Conservation (phyloP, 2,888 invertebrate genomes). For the Pandemis corylana region DNA sequence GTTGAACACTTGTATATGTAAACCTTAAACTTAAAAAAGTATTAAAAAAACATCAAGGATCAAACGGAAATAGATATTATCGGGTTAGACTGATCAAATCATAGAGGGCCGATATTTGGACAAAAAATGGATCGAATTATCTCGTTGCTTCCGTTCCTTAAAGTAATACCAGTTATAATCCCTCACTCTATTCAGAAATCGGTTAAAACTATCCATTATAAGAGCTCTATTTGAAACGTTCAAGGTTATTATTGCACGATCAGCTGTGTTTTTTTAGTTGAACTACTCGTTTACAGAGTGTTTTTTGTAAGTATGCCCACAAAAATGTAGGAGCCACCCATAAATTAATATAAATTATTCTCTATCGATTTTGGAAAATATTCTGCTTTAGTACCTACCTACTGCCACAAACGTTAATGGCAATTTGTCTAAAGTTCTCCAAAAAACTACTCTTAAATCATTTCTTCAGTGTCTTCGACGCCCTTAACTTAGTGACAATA, state of each 20-base stretch:
- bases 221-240: conserved; percentile 1
- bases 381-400: not conserved
- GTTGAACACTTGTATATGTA: conserved; percentile 62
- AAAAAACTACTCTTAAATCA: conserved; percentile 13
- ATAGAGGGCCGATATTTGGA: conserved; percentile 23
- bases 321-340: not conserved
- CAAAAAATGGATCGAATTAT: conserved; percentile 50
- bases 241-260: not conserved
- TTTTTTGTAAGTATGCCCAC: not conserved
- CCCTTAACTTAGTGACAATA: not conserved
- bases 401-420: not conserved
- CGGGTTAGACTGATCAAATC: conserved; percentile 52
- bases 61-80: conserved; percentile 65
- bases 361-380: not conserved
- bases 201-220: conserved; percentile 18
- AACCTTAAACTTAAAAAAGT: conserved; percentile 49
- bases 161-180: conserved; percentile 13
- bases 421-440: not conserved
- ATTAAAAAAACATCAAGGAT: conserved; percentile 46
- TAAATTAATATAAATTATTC: not conserved
- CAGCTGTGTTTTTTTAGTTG: not conserved
- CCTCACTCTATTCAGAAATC: conserved; percentile 10
- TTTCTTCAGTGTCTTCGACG: conserved; percentile 4
- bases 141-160: conserved; percentile 49
- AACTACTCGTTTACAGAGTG: not conserved